Conservation (phyloP, 2,113 vertebrate genomes). For the Ammospiza caudacuta region DNA sequence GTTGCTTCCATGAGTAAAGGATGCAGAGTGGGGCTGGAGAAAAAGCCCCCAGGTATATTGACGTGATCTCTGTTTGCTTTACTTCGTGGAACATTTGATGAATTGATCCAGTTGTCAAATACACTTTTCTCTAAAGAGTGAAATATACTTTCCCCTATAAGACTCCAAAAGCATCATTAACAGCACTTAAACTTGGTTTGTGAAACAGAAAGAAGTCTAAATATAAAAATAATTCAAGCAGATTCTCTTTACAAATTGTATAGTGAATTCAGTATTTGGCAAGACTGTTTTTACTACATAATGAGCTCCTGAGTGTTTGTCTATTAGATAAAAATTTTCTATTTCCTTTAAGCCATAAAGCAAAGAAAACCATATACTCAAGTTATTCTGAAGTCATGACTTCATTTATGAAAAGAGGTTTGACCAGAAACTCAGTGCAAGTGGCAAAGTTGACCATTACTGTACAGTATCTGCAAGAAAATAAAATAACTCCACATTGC, state of each 20-base stretch:
- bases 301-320: conserved; percentile 86
- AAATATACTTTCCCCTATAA: conserved; percentile 63
- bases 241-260: conserved; percentile 80
- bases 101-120: conserved; percentile 60
- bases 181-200: conserved; percentile 69
- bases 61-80: neutral
- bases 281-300: conserved; percentile 82
- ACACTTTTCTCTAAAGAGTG: conserved; percentile 59
- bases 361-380: conserved; percentile 82
- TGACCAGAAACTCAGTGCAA: conserved; percentile 88
- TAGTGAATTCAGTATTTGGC: conserved; percentile 85
- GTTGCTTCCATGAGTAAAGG: conserved; percentile 51
- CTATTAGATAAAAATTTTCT: conserved; percentile 77
- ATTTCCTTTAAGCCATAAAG: conserved; percentile 78
- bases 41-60: neutral
- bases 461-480: conserved; percentile 80
- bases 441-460: conserved; percentile 83
- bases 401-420: conserved; percentile 84
- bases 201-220: conserved; percentile 73
- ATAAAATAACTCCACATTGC: conserved; percentile 82
- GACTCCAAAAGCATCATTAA: conserved; percentile 70
- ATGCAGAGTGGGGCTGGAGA: neutral
- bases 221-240: conserved; percentile 81
- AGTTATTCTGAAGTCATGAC: conserved; percentile 79
- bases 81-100: conserved; percentile 37